phyloP scores from a whole-genome alignment of 2,797 vertebrate species.

The Botia kubotai region DNA sequence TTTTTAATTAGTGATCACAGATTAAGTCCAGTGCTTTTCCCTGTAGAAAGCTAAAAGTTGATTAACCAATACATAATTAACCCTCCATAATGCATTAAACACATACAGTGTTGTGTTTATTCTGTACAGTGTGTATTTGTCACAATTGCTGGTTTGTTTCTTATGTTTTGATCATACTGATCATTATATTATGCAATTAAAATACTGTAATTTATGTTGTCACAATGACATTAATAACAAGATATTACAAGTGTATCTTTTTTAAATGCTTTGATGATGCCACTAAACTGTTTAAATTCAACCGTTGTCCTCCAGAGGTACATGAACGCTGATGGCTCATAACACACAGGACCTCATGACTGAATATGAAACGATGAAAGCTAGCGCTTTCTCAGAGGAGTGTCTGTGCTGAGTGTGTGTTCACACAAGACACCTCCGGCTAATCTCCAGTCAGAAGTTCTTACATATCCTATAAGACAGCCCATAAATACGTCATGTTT shows the following conservation, averaged over 20 bases:
- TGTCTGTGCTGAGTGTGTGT: constrained; percentile 10
- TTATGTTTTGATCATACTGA: no score
- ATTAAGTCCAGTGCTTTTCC: not conserved
- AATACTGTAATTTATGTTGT: no score
- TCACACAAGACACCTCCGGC: constrained; percentile 16
- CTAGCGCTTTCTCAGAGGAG: constrained; percentile 3
- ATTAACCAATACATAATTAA: not conserved
- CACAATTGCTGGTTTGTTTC: no score
- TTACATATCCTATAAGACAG: not conserved
- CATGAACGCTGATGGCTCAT: not conserved
- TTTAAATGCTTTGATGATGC: no score
- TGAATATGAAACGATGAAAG: not conserved
- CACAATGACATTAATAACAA: no score
- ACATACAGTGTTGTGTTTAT: no score
- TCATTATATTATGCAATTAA: no score
- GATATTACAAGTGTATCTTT: no score
- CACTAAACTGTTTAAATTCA: not conserved
- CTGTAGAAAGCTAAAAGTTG: not conserved
- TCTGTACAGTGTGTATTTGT: no score
- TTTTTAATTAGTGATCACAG: not conserved
- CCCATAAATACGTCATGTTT: not conserved
- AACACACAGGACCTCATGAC: not conserved
- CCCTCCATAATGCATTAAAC: no score
- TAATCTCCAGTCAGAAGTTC: not conserved
- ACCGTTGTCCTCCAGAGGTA: not conserved